Base-by-base conservation (phyloP, 2,113 vertebrate genomes). In the Promerops cafer region DNA sequence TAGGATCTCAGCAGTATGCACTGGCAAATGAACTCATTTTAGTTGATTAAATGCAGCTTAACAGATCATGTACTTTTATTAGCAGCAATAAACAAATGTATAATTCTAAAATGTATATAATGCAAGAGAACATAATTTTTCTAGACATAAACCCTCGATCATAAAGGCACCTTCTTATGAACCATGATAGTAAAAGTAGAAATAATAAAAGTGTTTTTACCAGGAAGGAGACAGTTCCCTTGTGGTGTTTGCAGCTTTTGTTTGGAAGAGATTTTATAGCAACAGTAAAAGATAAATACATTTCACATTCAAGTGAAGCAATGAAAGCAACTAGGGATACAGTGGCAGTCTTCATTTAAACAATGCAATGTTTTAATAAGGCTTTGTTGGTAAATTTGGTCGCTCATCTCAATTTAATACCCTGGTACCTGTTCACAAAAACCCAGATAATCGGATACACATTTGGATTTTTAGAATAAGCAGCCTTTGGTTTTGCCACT, bases 261-360 rank as follows among this genome's bases (percentile, higher is more conserved):
- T 80, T 69, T 93, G 81, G 50, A 94, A 93, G 20, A 37, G 11
- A 45, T 83, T 93, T 97, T 95, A 96, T 52, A 90, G 59, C 9
- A 7, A 91, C 69, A 72, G 17, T 92, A 96, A 95, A 96, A 93
- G 45, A 95, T 57, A 94, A 95, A 94, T 82, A 56, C 42, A 90
- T 76, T 94, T 93, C 49, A 79, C 39, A 82, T 90, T 76, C 69
- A 84, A 83, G 30, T 53, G 75, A 87, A 77, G 35, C 52, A 87
- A 59, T 69, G 42, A 65, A 94, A 87, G 63, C 82, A 89, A 90
- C 52, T 49, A 60, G 15, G 40, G 69, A 72, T 59, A 91, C 12
- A 84, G 42, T 86, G 64, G 15, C 76, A 82, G 71, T 52, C 84
- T 74, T 81, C 30, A 83, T 93, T 90, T 91, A 96, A 96, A 90